Percentiles rank a stretch among this genome's conserved stretches.
Conservation (phyloP, 2,888 invertebrate genomes). For the Sesia apiformis region DNA sequence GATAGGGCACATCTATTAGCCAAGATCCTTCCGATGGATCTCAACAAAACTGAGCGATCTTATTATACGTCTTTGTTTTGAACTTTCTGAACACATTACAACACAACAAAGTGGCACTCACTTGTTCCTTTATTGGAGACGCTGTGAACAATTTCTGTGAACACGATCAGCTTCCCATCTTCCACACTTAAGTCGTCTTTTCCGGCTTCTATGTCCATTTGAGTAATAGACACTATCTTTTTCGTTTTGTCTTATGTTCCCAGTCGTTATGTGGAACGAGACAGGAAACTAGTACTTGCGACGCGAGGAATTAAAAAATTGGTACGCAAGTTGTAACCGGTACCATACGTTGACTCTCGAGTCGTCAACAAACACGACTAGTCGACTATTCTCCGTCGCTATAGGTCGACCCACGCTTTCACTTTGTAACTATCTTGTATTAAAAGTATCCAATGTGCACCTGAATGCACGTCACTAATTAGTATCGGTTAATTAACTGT, state of each 20-base stretch:
- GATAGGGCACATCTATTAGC: no score
- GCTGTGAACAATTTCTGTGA: slow-evolving; percentile 23
- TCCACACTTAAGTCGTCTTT: slow-evolving; percentile 47
- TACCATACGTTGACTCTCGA: background rate
- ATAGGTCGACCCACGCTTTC: background rate
- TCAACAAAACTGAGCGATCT: no score
- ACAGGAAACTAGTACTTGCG: slow-evolving; percentile 24
- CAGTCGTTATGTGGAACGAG: slow-evolving; percentile 9
- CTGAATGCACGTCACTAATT: background rate
- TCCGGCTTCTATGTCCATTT: slow-evolving; percentile 48
- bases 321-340: slow-evolving; percentile 5
- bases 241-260: slow-evolving; percentile 5
- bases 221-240: background rate
- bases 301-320: slow-evolving; percentile 42
- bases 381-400: background rate
- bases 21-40: no score
- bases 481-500: no score
- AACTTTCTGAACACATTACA: no score
- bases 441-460: background rate
- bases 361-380: background rate
- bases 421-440: background rate
- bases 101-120: background rate
- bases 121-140: background rate
- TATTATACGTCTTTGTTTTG: no score
- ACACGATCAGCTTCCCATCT: slow-evolving; percentile 45